Evolutionary conservation across 2,888 invertebrate genomes (phyloP).

Genomic region (Amphipoea lucens): DNA sequence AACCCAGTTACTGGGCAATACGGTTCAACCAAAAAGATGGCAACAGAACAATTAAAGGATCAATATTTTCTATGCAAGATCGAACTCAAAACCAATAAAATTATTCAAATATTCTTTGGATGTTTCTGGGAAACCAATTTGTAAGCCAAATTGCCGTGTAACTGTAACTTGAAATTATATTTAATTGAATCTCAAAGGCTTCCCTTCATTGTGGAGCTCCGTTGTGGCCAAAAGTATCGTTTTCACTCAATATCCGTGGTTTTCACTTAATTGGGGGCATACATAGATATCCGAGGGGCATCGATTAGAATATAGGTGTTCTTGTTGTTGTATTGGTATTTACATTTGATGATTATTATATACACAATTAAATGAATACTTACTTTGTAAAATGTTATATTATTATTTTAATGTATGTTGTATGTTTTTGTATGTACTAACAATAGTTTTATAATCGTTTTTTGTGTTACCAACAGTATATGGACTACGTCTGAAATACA

Average conservation of each 20-base stretch:
- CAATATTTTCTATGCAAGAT: background rate
- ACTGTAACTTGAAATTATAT: constrained; percentile 53
- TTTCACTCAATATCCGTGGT: constrained; percentile 33
- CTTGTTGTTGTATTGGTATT: background rate
- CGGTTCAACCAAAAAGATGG: too few species aligned
- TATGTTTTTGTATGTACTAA: too few species aligned
- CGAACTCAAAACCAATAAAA: background rate
- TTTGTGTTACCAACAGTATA: too few species aligned
- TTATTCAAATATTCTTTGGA: constrained; percentile 3
- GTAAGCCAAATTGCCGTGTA: constrained; percentile 40
- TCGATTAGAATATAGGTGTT: constrained; percentile 12
- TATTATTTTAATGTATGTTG: too few species aligned
- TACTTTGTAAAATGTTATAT: too few species aligned
- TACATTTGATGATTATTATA: too few species aligned
- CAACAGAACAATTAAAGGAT: background rate
- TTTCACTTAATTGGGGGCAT: constrained; percentile 38
- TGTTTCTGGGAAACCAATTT: constrained; percentile 40
- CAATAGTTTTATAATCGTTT: too few species aligned
- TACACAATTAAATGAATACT: too few species aligned
- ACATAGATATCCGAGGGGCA: background rate
- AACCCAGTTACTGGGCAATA: too few species aligned
- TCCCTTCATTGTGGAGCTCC: constrained; percentile 1
- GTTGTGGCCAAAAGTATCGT: constrained; percentile 25
- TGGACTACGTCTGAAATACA: too few species aligned
- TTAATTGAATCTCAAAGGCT: constrained; percentile 53